Percentiles rank a stretch among this genome's conserved stretches.
Evolutionary conservation across 2,113 vertebrate genomes (phyloP).

Genomic region (Corydoras sp.): DNA sequence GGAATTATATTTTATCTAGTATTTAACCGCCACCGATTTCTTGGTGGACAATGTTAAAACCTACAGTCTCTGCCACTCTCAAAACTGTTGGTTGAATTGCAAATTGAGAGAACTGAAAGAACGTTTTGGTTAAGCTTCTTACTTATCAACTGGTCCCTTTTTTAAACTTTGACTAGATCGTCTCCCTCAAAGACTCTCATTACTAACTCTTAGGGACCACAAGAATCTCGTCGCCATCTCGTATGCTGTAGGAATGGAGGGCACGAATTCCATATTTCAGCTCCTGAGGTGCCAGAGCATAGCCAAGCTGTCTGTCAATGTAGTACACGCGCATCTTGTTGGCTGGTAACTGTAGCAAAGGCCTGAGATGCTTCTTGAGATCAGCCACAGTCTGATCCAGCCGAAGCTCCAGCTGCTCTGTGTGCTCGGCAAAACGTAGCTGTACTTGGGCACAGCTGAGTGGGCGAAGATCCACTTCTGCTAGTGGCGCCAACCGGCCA

Average conservation of each 20-base stretch:
- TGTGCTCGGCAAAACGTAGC: constrained; percentile 82
- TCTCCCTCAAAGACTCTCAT: constrained; percentile 63
- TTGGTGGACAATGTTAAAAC: too few species aligned
- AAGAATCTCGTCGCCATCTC: constrained; percentile 89
- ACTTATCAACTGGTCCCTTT: not conserved
- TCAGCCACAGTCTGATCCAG: constrained; percentile 91
- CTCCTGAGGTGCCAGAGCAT: constrained; percentile 82
- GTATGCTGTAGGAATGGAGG: constrained; percentile 87
- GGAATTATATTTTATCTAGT: too few species aligned
- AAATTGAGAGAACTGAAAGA: not conserved
- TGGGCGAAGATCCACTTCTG: constrained; percentile 87
- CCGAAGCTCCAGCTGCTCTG: constrained; percentile 79
- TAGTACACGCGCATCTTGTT: constrained; percentile 88
- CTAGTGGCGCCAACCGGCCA: constrained; percentile 86
- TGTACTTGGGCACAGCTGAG: constrained; percentile 78
- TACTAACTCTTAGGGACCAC: constrained; percentile 72
- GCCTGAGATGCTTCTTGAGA: constrained; percentile 82
- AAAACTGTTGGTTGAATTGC: not conserved
- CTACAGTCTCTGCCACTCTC: too few species aligned
- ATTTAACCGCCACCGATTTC: too few species aligned
- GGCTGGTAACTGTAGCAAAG: constrained; percentile 77
- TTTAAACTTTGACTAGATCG: not conserved
- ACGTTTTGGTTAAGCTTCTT: not conserved
- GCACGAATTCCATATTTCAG: constrained; percentile 82
- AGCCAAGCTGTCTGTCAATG: constrained; percentile 76